These are phyloP conservation scores for Glossophaga mutica DNA, from an alignment of 2,797 vertebrate species.

Conservation along the genomic window DNA sequence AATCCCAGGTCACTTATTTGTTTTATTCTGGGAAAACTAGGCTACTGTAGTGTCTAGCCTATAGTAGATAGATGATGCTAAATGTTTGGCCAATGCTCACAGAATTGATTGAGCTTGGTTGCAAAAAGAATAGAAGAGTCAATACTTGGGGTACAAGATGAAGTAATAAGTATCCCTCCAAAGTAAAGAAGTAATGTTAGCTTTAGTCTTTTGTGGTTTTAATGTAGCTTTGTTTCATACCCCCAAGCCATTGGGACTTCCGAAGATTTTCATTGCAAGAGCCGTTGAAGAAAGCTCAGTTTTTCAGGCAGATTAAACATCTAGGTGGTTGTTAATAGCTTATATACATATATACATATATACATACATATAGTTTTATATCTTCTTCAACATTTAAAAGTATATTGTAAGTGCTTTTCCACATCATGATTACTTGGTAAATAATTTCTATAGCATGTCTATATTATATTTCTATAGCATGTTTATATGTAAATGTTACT, in stretches of 20 bases:
- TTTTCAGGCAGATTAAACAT: background rate
- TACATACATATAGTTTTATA: background rate
- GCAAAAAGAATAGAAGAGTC: background rate
- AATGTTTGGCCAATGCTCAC: background rate
- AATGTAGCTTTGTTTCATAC: background rate
- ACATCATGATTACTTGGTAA: background rate
- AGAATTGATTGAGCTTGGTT: too few species aligned
- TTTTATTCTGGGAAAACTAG: background rate
- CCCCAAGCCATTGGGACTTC: background rate
- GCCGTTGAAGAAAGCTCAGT: background rate
- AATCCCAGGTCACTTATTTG: background rate
- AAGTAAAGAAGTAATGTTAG: background rate
- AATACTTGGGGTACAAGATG: background rate
- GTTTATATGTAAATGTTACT: background rate
- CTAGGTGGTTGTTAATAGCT: background rate
- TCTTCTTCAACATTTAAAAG: background rate
- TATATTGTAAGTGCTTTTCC: background rate
- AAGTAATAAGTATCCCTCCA: background rate
- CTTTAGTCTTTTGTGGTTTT: background rate
- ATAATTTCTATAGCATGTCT: background rate
- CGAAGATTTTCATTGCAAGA: background rate
- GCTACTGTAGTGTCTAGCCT: background rate
- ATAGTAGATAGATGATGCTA: background rate
- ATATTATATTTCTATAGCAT: background rate
- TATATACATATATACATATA: background rate